A percentile compares a stretch with the other conserved stretches of the same genome.
These are phyloP conservation scores for Microctonus aethiopoides DNA, from an alignment of 2,888 invertebrate genomes.

Conservation along the genomic window DNA sequence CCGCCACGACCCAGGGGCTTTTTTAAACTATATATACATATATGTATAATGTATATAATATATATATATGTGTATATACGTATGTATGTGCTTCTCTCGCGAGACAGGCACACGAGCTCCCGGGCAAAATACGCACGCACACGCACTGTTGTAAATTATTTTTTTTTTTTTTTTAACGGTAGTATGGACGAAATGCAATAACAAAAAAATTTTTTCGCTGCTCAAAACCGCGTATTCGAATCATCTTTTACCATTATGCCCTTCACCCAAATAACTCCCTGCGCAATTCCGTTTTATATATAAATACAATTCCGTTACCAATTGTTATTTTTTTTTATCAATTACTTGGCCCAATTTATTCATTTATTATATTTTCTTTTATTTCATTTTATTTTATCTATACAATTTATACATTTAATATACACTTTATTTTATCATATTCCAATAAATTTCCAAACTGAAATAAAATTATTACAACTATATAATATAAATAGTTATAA, in stretches of 20 bases:
- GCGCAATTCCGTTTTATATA: neutral
- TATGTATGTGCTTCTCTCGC: no score
- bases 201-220: neutral
- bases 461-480: neutral
- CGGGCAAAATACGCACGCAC: slow-evolving; percentile 30
- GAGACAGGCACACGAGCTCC: slow-evolving; percentile 21
- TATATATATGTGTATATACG: no score
- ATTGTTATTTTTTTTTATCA: slow-evolving; percentile 15
- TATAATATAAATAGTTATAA: neutral
- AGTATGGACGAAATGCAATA: neutral
- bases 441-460: neutral
- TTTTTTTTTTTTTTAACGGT: neutral
- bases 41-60: no score
- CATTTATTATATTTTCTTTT: neutral
- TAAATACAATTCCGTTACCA: slow-evolving; percentile 5
- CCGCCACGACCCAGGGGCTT: slow-evolving; percentile 27
- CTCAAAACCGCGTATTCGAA: slow-evolving; percentile 21
- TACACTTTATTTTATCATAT: neutral
- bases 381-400: neutral
- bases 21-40: no score
- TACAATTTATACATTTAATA: neutral
- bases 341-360: slow-evolving; percentile 13
- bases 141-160: neutral
- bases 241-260: slow-evolving; percentile 19
- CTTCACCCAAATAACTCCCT: slow-evolving; percentile 27